Evolutionary conservation across 2,888 invertebrate species (phyloP), one percentile per base, ranked within the genome.

Genomic region (Ptychoptera albimana): DNA sequence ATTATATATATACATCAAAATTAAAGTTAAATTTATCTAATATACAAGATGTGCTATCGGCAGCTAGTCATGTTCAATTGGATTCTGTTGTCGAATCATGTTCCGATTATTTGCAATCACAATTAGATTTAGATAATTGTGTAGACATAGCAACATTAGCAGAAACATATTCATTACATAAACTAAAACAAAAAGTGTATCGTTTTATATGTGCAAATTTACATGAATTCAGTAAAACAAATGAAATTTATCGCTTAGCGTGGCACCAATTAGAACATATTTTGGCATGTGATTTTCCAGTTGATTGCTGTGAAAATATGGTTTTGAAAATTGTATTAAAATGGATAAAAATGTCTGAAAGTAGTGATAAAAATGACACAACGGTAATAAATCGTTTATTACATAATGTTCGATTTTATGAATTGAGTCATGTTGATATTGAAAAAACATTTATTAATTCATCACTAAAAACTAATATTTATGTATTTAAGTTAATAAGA

Each of bases 91-190:
- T 80, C 4, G 71, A 73, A 48, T 75, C 77, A 0, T 82, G 81
- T 56, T 73, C 76, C 1, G 69, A 70, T 48, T 82, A 74, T 54
- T 61, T 82, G 16, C 70, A 75, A 60, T 67, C 71, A n/a, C 77
- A 79, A 56, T 67, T 82, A 8, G 75, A 77, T 56, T 61, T 77
- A 47, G 78, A 80, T 45, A 82, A 80, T 58, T 81, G 79, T 59
- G 72, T 79, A n/a, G 78, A 80, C 54, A 74, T 81, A 48, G 75
- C 75, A 1, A 75, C 74, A 16, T 70, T 81, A 52, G 77, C 79
- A 0, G 81, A 82, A 59, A 73, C 75, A 4, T 82, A 80, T 60
- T 74, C 74, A 1, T 63, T 81, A 44, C 61, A 68, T 44, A 68
- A 70, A 40, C 59, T 82, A 30, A 67, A 72, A 47, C 67, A 70